Evolutionary conservation across 1,140 invertebrate genomes (phyloP), one percentile per base, ranked within the genome.

Genomic region (Zaprionus ghesquierei): DNA sequence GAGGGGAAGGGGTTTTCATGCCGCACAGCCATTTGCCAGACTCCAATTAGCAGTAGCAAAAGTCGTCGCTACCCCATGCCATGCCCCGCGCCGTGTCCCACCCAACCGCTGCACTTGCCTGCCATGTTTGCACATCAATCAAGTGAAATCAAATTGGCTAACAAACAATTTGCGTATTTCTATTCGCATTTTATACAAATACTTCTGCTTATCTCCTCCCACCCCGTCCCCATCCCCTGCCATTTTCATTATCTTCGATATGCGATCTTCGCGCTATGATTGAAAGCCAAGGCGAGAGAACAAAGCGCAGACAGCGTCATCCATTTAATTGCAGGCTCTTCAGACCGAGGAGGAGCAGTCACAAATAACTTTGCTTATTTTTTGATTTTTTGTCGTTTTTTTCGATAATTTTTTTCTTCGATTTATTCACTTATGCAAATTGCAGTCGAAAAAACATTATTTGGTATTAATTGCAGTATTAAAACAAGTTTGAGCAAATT

Each of bases 121-220:
- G 68, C 79, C 68, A 62, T 87, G 56, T 87, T 89, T 87, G 82
- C 76, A 82, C 82, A 87, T 87, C 84, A 89, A 87, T 87, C 82
- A 87, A 82, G 69, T 82, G 69, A 82, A 78, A 79, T 86, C 84
- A 82, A 86, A 87, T 85, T 69, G 71, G 71, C 68, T 78, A 81
- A 66, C 50, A 44, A 54, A 46, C 41, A 46, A 46, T 22, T 46
- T 46, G 41, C 41, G 41, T 46, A 22, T 46, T 18, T 46, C 18
- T 46, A 46, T 46, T 10, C 41, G 41, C 15, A 46, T 46, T 46
- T 22, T 46, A 46, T 46, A 4, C 41, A 46, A 49, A 51, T 61
- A 51, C 35, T 41, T 1, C 35, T 13, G 1, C 5, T 12, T 13
- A 3, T 0, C 33, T 5, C 35, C 35, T 2, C 13, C 2, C 35